phyloP scores from a whole-genome alignment of 2,888 invertebrate genomes.

The Drosophila engyochracea region DNA sequence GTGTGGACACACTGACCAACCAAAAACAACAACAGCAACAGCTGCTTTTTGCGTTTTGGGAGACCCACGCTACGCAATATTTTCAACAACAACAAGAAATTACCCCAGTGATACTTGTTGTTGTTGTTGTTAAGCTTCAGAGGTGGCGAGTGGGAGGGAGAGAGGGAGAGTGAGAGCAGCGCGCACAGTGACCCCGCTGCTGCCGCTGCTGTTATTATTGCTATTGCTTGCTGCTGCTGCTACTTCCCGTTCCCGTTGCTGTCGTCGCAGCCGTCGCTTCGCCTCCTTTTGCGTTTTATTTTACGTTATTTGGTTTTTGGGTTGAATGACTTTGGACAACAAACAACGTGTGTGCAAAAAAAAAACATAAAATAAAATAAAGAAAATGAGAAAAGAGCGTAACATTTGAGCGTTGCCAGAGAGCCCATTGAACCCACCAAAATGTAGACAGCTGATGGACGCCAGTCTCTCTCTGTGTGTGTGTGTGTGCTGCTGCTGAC shows the following conservation, averaged over 20 bases:
- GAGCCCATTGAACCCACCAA: constrained; percentile 75
- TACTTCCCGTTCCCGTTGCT: constrained; percentile 38
- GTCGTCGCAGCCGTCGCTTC: constrained; percentile 23
- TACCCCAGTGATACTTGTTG: constrained; percentile 30
- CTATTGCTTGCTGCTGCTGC: constrained; percentile 22
- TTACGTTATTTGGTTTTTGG: constrained; percentile 75
- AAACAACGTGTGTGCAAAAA: constrained; percentile 72
- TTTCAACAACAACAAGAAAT: constrained; percentile 37
- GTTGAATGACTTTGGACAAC: constrained; percentile 77
- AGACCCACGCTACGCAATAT: constrained; percentile 54
- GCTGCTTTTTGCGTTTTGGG: constrained; percentile 21
- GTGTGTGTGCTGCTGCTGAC: constrained; percentile 5
- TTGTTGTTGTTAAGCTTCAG: constrained; percentile 29
- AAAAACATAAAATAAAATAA: constrained; percentile 38
- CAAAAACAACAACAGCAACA: constrained; percentile 5
- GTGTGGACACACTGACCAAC: constrained; percentile 28
- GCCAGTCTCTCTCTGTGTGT: constrained; percentile 10
- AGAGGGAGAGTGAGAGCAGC: constrained; percentile 30
- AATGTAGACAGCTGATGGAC: constrained; percentile 71
- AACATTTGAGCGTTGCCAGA: constrained; percentile 50
- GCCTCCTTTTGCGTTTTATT: constrained; percentile 65
- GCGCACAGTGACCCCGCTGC: constrained; percentile 68
- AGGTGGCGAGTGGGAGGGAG: constrained; percentile 1
- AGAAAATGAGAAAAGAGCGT: constrained; percentile 64
- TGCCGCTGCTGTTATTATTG: constrained; percentile 23